These are phyloP conservation scores for Conomelus anceps DNA, from an alignment of 2,888 invertebrate genomes.

Conservation along the genomic window DNA sequence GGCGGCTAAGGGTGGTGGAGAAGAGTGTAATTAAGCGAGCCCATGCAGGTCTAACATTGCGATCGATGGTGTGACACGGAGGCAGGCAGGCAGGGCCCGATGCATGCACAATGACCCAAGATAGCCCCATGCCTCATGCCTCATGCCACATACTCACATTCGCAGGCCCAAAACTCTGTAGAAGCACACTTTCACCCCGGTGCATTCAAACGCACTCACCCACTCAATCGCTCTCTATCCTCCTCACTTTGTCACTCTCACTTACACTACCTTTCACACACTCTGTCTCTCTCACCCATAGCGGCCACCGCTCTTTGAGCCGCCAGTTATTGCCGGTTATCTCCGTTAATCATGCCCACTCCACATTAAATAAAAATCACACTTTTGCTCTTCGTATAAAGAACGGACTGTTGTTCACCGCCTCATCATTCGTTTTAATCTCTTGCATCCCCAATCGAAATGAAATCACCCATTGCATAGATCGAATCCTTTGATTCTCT, in stretches of 20 bases:
- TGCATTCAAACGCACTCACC: background rate
- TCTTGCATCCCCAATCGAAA: background rate
- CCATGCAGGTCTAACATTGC: conserved; percentile 7
- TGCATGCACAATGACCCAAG: background rate
- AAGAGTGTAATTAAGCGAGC: conserved; percentile 7
- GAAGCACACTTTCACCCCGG: background rate
- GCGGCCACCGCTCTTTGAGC: background rate
- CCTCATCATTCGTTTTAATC: background rate
- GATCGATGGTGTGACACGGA: background rate
- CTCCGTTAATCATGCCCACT: background rate
- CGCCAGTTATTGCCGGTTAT: background rate
- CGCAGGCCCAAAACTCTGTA: background rate
- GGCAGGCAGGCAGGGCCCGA: background rate
- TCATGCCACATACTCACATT: background rate
- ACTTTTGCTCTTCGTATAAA: background rate
- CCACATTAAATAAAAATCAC: background rate
- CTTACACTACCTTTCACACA: background rate
- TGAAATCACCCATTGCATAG: background rate
- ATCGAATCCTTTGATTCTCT: background rate
- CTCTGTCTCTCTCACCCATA: background rate
- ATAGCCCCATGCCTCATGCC: background rate
- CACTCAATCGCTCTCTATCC: background rate
- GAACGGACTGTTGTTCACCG: background rate
- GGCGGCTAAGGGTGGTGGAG: background rate
- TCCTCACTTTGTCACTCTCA: background rate